Percentiles rank a stretch among this genome's conserved stretches.
phyloP scores from a whole-genome alignment of 2,113 vertebrate genomes.

The Isurus oxyrinchus region DNA sequence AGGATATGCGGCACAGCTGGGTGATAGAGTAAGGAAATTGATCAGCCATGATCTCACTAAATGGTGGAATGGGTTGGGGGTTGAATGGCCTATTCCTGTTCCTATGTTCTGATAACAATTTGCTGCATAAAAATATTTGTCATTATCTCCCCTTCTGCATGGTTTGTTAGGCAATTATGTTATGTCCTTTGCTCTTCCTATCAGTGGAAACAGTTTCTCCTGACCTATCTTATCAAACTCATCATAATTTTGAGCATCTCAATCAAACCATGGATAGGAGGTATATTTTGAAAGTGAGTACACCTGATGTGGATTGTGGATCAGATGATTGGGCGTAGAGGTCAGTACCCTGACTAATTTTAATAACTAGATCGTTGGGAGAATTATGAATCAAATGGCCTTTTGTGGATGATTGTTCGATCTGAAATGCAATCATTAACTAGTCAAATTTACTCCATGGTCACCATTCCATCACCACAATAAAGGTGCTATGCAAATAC shows the following conservation, averaged over 20 bases:
- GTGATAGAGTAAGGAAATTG: background rate
- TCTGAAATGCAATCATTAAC: background rate
- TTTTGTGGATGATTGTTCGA: background rate
- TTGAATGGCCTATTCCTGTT: background rate
- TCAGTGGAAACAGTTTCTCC: background rate
- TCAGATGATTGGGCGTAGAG: background rate
- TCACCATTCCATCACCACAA: background rate
- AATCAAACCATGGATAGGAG: background rate
- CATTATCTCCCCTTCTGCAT: background rate
- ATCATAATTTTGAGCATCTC: background rate
- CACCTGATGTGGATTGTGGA: background rate
- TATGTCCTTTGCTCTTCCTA: background rate
- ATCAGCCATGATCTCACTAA: background rate
- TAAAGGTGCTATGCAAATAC: background rate
- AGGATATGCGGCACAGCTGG: background rate
- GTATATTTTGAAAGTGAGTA: background rate
- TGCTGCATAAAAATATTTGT: background rate
- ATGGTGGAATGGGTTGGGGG: background rate
- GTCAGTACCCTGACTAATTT: background rate
- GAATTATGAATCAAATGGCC: background rate
- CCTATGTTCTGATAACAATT: background rate
- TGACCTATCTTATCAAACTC: background rate
- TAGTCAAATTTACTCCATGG: background rate
- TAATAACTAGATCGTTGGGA: background rate
- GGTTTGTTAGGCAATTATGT: background rate